phyloP scores from a whole-genome alignment of 2,888 invertebrate genomes.

The Lydus trimaculatus region DNA sequence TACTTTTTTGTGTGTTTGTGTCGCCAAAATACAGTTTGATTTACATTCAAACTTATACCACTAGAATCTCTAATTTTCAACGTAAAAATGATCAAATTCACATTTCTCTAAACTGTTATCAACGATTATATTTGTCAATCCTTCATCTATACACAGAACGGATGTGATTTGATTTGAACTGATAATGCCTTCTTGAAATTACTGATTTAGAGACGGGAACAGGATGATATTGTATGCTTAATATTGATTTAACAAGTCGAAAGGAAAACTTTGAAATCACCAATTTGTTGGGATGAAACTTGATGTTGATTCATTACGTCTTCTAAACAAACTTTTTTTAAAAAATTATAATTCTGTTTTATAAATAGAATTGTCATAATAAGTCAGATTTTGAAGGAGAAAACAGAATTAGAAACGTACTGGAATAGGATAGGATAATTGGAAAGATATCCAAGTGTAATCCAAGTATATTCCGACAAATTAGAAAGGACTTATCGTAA shows the following conservation, averaged over 20 bases:
- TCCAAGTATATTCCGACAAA: background rate
- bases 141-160: background rate
- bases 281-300: background rate
- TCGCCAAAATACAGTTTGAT: background rate
- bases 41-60: background rate
- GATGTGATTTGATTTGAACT: background rate
- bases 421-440: conserved; percentile 7
- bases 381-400: background rate
- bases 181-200: background rate
- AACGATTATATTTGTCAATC: background rate
- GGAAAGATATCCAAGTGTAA: conserved; percentile 3
- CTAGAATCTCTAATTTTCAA: conserved; percentile 19
- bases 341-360: background rate
- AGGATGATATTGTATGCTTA: background rate
- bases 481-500: background rate
- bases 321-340: background rate
- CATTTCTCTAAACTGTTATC: conserved; percentile 9
- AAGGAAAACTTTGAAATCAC: background rate
- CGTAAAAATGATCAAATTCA: background rate
- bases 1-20: background rate
- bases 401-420: background rate
- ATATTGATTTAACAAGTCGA: background rate
- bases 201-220: background rate
- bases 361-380: background rate
- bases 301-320: background rate